Conservation (phyloP, 2,888 invertebrate species). For the Eristalis intricaria region DNA sequence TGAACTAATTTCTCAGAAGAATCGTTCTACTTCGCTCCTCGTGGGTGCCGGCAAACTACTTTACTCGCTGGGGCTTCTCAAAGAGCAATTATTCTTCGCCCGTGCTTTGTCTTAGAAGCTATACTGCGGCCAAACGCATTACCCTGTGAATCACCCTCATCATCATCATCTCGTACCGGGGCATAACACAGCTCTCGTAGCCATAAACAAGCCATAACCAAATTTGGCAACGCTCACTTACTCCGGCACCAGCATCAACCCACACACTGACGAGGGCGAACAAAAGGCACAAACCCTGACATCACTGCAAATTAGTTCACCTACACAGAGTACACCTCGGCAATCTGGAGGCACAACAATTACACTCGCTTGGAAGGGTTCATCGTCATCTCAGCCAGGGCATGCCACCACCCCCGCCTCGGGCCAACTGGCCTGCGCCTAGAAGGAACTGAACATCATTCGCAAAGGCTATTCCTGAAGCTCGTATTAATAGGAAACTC, state of each 20-base stretch:
- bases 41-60: background rate
- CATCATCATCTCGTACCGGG: background rate
- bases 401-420: background rate
- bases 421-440: no score
- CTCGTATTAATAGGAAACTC: constrained; percentile 34
- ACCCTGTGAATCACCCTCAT: background rate
- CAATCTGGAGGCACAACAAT: constrained; percentile 39
- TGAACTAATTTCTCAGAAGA: background rate
- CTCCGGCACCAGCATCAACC: background rate
- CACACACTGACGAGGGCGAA: background rate
- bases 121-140: background rate
- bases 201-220: constrained; percentile 53
- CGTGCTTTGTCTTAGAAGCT: background rate
- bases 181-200: constrained; percentile 11
- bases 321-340: constrained; percentile 2
- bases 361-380: constrained; percentile 32
- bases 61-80: background rate
- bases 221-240: constrained; percentile 47
- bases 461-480: constrained; percentile 22
- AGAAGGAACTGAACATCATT: background rate
- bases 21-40: background rate
- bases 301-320: constrained; percentile 48
- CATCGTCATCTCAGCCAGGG: background rate
- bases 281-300: constrained; percentile 23
- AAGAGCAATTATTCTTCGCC: background rate